Evolutionary conservation across 2,797 vertebrate species (phyloP).

Genomic region (Protosalanx chinensis): DNA sequence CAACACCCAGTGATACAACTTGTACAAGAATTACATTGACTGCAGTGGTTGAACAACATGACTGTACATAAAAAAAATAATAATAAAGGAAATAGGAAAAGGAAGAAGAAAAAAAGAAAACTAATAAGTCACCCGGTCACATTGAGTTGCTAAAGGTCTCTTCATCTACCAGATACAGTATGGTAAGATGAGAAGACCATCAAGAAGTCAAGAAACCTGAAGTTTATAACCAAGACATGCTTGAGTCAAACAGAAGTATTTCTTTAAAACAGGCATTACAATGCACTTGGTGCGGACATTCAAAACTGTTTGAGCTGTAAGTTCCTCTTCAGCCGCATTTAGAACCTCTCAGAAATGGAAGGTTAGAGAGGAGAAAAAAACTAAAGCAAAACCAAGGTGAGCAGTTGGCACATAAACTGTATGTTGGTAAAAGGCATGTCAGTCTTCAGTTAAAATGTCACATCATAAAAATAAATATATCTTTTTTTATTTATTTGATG

Average conservation of each 20-base stretch:
- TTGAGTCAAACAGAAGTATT: slow-evolving; percentile 73
- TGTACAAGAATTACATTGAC: slow-evolving; percentile 80
- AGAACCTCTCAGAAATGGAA: slow-evolving; percentile 60
- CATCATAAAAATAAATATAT: slow-evolving; percentile 23
- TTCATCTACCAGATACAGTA: slow-evolving; percentile 67
- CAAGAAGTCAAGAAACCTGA: slow-evolving; percentile 72
- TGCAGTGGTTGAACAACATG: slow-evolving; percentile 81
- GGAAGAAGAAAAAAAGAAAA: not conserved
- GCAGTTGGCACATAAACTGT: slow-evolving; percentile 57
- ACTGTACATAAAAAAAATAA: slow-evolving; percentile 71
- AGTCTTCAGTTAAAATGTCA: slow-evolving; percentile 53
- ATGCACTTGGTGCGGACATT: slow-evolving; percentile 81
- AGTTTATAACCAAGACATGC: slow-evolving; percentile 78
- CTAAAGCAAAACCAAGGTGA: slow-evolving; percentile 42
- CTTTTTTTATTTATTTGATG: slow-evolving; percentile 49
- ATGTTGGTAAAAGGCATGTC: slow-evolving; percentile 56
- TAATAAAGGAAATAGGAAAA: slow-evolving; percentile 47
- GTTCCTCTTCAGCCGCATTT: slow-evolving; percentile 60
- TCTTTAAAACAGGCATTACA: slow-evolving; percentile 73
- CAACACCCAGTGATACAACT: slow-evolving; percentile 83
- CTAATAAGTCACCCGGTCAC: slow-evolving; percentile 10
- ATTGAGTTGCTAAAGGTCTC: slow-evolving; percentile 50
- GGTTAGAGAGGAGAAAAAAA: slow-evolving; percentile 49
- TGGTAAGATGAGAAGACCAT: slow-evolving; percentile 72
- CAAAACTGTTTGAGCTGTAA: slow-evolving; percentile 71